phyloP scores from a whole-genome alignment of 2,888 invertebrate genomes.

The Phorcus lineatus region DNA sequence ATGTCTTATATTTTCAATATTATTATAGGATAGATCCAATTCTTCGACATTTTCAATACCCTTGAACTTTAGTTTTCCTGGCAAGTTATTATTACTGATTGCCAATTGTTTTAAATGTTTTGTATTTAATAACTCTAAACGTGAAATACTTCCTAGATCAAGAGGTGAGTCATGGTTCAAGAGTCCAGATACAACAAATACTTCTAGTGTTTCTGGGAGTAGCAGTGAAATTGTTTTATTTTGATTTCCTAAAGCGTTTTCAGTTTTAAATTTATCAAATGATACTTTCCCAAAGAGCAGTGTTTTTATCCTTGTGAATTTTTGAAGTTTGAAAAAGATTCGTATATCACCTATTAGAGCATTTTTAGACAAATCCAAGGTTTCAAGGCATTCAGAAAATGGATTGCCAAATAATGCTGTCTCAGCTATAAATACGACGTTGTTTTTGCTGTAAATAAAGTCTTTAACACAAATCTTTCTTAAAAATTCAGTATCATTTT shows the following conservation, averaged over 20 bases:
- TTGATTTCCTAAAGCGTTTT: too few species aligned
- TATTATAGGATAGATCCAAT: neutral
- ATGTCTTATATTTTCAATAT: neutral
- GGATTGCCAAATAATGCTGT: neutral
- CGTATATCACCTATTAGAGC: neutral
- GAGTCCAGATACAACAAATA: too few species aligned
- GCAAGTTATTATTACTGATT: too few species aligned
- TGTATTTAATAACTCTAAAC: too few species aligned
- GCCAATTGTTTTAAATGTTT: too few species aligned
- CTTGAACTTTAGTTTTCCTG: neutral
- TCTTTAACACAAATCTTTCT: neutral
- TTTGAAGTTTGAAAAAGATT: neutral
- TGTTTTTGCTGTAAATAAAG: neutral
- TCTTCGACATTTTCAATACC: neutral
- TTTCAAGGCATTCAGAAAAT: neutral
- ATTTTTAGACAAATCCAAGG: neutral
- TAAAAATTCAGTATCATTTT: neutral
- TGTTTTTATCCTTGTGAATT: neutral
- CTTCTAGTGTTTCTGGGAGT: too few species aligned
- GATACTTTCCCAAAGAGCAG: neutral
- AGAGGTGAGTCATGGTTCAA: too few species aligned
- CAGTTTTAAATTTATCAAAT: too few species aligned
- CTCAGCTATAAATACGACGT: neutral
- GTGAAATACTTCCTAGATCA: too few species aligned
- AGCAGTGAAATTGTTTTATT: too few species aligned